Percentiles rank a stretch among this genome's conserved stretches.
These are phyloP conservation scores for Pantherophis vulpinus DNA, from an alignment of 2,797 vertebrate genomes.

Conservation along the genomic window DNA sequence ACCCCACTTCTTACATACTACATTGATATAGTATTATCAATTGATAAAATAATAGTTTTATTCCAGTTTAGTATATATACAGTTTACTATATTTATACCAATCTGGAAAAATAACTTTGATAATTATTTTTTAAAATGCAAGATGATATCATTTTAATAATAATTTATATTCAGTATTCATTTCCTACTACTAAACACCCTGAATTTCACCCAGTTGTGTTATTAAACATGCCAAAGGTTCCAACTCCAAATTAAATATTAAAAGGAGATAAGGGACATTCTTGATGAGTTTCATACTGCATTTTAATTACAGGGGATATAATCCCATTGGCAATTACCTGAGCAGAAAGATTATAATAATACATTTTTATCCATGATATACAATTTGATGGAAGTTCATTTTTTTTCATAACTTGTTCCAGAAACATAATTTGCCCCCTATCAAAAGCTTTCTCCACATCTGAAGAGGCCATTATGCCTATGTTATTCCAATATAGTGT, in stretches of 20 bases:
- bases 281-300: not conserved
- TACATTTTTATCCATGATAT: not conserved
- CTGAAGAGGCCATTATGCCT: not conserved
- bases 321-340: not conserved
- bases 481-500: not conserved
- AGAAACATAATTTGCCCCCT: not conserved
- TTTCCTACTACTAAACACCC: not conserved
- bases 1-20: not conserved
- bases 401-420: not conserved
- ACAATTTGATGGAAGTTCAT: not conserved
- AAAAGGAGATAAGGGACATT: not conserved
- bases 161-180: not conserved
- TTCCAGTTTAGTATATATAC: not conserved
- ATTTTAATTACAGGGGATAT: not conserved
- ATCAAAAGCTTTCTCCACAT: not conserved
- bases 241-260: not conserved
- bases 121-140: not conserved
- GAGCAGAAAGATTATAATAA: not conserved
- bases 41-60: not conserved
- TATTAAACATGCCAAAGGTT: not conserved
- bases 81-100: not conserved
- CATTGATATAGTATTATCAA: not conserved
- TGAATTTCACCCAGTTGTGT: not conserved
- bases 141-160: not conserved
- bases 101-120: not conserved